Evolutionary conservation across 2,113 vertebrate genomes (phyloP).

Genomic region (Ophiodon elongatus): DNA sequence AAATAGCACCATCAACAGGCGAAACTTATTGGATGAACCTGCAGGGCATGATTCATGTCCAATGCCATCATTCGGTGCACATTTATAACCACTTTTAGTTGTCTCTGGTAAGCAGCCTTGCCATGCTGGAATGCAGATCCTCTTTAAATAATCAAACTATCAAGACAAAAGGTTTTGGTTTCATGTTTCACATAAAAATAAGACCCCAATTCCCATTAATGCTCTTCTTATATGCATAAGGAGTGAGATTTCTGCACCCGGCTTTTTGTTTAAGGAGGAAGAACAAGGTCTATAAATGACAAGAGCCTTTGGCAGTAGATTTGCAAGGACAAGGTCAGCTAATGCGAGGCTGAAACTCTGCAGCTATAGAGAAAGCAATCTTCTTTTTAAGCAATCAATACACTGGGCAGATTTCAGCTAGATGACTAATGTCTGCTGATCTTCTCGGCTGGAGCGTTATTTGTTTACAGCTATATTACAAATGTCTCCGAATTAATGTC

Average conservation of each 20-base stretch:
- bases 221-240: neutral
- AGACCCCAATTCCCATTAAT: neutral
- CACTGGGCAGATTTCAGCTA: neutral
- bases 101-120: neutral
- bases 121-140: neutral
- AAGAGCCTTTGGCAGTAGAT: constrained; percentile 21
- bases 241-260: neutral
- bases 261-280: constrained; percentile 3
- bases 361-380: neutral
- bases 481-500: constrained; percentile 23
- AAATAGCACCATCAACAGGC: neutral
- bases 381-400: neutral
- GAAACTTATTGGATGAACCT: neutral
- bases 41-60: neutral
- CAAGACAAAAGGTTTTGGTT: neutral
- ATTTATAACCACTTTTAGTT: neutral
- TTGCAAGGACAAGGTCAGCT: constrained; percentile 25
- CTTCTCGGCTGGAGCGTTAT: neutral
- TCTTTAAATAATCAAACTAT: neutral
- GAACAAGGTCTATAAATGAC: neutral
- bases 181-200: neutral
- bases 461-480: constrained; percentile 21
- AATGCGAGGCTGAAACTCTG: constrained; percentile 7
- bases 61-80: neutral
- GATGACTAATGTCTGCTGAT: constrained; percentile 11